phyloP scores from a whole-genome alignment of 2,888 invertebrate genomes.

The Rhopalosiphum nymphaeae region DNA sequence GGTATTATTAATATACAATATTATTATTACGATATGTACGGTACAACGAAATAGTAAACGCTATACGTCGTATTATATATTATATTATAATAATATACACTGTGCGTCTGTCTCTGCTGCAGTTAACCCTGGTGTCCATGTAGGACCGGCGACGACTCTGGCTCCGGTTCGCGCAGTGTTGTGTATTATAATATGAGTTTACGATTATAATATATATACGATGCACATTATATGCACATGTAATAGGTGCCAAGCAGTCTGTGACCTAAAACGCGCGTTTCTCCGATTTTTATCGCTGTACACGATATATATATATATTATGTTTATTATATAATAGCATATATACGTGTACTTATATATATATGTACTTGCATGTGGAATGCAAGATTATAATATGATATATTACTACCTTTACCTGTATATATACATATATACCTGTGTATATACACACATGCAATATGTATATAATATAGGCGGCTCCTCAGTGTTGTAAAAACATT shows the following conservation, averaged over 20 bases:
- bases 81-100: not conserved
- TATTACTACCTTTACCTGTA: not conserved
- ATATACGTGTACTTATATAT: not conserved
- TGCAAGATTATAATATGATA: not conserved
- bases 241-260: conserved; percentile 54
- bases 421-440: not conserved
- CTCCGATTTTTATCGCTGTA: conserved; percentile 42
- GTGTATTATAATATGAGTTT: not conserved
- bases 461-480: not conserved
- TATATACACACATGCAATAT: not conserved
- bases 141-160: not conserved
- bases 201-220: not conserved
- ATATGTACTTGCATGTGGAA: not conserved
- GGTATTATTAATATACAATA: not conserved
- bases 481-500: conserved; percentile 50
- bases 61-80: not conserved
- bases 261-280: conserved; percentile 38
- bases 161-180: not conserved
- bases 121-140: not conserved
- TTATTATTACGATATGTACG: conserved; percentile 1
- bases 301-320: not conserved
- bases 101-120: not conserved
- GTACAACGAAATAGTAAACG: not conserved
- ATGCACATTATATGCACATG: not conserved
- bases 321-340: not conserved